Conservation (phyloP, 2,888 invertebrate species). For the Sinelater perroti region DNA sequence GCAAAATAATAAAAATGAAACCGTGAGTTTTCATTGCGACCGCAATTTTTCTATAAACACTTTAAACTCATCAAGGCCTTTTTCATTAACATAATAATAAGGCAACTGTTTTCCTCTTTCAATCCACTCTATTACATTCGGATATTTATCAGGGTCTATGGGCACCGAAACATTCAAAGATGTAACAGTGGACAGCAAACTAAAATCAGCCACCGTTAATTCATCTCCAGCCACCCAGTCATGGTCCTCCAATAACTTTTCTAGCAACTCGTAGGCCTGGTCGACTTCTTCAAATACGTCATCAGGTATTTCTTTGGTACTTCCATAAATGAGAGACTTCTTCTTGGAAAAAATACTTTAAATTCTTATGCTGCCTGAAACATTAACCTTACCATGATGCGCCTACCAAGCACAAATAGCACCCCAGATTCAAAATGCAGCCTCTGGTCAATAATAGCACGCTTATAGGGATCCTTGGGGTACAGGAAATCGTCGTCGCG, state of each 20-base stretch:
- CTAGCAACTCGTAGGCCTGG: conserved; percentile 62
- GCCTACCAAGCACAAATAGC: conserved; percentile 62
- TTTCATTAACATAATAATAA: conserved; percentile 40
- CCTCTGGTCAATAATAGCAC: conserved; percentile 63
- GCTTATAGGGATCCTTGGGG: conserved; percentile 61
- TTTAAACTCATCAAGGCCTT: conserved; percentile 1
- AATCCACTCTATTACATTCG: conserved; percentile 52
- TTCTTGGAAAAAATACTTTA: conserved; percentile 38
- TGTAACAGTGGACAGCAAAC: conserved; percentile 56
- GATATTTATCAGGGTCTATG: conserved; percentile 53
- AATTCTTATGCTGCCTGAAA: background rate
- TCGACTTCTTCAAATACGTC: conserved; percentile 27
- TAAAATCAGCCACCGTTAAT: conserved; percentile 65
- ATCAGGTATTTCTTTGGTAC: conserved; percentile 21
- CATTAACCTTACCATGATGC: conserved; percentile 57
- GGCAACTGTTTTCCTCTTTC: conserved; percentile 48
- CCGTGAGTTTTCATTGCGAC: no score
- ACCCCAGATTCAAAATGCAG: conserved; percentile 64
- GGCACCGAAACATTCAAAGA: conserved; percentile 51
- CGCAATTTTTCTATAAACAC: no score
- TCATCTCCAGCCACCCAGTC: conserved; percentile 64
- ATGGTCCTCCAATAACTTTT: conserved; percentile 60
- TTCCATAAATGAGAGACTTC: conserved; percentile 49
- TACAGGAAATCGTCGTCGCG: conserved; percentile 59
- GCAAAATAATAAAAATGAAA: no score